Evolutionary conservation across 1,140 invertebrate species (phyloP), one percentile per base, ranked within the genome.

Genomic region (Anastatus disparis): DNA sequence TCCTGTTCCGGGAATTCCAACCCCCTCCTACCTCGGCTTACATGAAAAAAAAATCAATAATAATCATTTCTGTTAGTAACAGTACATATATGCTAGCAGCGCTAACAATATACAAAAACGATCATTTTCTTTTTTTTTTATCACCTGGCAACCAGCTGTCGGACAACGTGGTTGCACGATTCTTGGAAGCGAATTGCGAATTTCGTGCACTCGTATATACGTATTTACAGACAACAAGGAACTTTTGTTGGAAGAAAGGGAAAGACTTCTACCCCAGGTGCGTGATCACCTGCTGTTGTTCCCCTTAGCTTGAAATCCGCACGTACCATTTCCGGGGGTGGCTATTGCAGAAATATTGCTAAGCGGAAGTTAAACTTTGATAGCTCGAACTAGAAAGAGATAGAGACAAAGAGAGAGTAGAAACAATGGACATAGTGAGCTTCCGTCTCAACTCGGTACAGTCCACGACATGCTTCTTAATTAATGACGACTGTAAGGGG

Each of bases 111-210:
- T n/a, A n/a, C n/a, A n/a, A n/a, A n/a, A n/a, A n/a, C n/a, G n/a
- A n/a, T n/a, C n/a, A n/a, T n/a, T n/a, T n/a, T n/a, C n/a, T n/a
- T n/a, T n/a, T n/a, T n/a, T n/a, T n/a, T 69, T 24, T 3, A 78
- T 81, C 79, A 81, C 79, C 81, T 80, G 79, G 78, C 70, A 74
- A 77, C 76, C 81, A 81, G 79, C 76, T 81, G 78, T 76, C 65
- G n/a, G n/a, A n/a, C n/a, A n/a, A n/a, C n/a, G 62, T 53, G 66
- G 46, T 46, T n/a, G n/a, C 26, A 6, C 52, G 40, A 55, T 67
- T 58, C 55, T 17, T n/a, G 31, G 44, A 55, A 70, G 35, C 38
- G 13, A 59, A 31, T 66, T 61, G 62, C 26, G 48, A 71, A 72
- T 66, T 55, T 48, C 52, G 42, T 15, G 12, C 35, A 52, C 48